Conservation (phyloP, 2,797 vertebrate genomes). For the Margarornis squamiger region DNA sequence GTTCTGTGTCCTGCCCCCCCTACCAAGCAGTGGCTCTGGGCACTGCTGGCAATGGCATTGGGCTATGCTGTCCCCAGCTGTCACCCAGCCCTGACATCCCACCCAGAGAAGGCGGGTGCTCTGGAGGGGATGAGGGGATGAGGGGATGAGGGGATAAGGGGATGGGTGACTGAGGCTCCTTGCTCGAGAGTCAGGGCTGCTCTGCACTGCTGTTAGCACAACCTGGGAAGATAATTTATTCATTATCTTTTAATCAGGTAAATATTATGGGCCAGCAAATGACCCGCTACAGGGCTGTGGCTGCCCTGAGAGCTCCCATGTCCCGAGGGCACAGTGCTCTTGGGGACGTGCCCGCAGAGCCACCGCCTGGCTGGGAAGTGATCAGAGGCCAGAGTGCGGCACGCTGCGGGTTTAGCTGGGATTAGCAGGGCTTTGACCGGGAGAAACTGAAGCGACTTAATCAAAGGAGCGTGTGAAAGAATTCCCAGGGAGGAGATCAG, state of each 20-base stretch:
- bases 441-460: conserved; percentile 11
- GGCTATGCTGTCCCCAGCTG: not conserved
- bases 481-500: not conserved
- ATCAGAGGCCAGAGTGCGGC: not conserved
- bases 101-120: not conserved
- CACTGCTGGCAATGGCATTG: fast-evolving
- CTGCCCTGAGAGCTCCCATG: not conserved
- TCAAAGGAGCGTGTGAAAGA: not conserved
- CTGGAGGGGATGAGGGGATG: not conserved
- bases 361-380: not conserved
- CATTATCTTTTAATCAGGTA: not conserved
- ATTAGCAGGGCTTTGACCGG: not conserved
- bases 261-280: not conserved
- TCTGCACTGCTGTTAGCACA: not conserved
- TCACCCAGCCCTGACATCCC: not conserved
- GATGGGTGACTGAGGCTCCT: not conserved
- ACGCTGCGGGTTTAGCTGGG: not conserved
- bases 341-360: not conserved
- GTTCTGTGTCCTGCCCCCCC: not conserved
- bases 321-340: not conserved
- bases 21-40: not conserved
- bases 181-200: not conserved
- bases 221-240: not conserved
- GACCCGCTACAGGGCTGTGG: not conserved
- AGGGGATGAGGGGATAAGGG: not conserved